Evolutionary conservation across 2,888 invertebrate species (phyloP).

Genomic region (Pollenia griseotomentosa): DNA sequence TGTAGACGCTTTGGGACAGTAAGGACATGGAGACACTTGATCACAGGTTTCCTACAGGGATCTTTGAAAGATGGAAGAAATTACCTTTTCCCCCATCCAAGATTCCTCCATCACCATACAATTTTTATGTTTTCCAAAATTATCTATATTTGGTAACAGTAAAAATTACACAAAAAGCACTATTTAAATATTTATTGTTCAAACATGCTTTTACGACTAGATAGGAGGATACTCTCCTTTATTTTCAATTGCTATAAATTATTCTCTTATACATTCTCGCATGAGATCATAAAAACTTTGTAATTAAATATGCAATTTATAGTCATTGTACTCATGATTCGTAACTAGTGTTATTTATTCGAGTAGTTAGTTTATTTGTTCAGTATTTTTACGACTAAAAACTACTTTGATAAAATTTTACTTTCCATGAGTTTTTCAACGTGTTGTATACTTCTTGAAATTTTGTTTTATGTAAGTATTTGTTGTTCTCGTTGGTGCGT

Average conservation of each 20-base stretch:
- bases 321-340: conserved; percentile 17
- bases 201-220: not conserved
- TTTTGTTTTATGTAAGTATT: conserved; percentile 37
- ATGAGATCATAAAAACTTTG: conserved; percentile 50
- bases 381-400: conserved; percentile 45
- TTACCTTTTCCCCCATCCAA: not conserved
- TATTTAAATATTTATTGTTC: conserved; percentile 39
- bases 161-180: conserved; percentile 22
- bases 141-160: conserved; percentile 30
- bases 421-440: conserved; percentile 29
- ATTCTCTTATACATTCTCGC: conserved; percentile 22
- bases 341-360: conserved; percentile 12
- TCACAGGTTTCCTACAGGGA: no score
- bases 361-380: conserved; percentile 36
- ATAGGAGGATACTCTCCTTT: not conserved
- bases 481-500: not conserved
- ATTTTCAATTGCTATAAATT: conserved; percentile 14
- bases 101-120: not conserved
- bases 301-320: conserved; percentile 58
- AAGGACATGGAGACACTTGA: no score
- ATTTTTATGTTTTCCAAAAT: conserved; percentile 8
- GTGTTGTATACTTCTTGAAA: conserved; percentile 31
- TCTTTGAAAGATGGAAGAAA: not conserved
- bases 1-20: no score
- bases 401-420: conserved; percentile 38